These are phyloP conservation scores for Schrankia costaestrigalis DNA, from an alignment of 2,888 invertebrate genomes.

Conservation along the genomic window DNA sequence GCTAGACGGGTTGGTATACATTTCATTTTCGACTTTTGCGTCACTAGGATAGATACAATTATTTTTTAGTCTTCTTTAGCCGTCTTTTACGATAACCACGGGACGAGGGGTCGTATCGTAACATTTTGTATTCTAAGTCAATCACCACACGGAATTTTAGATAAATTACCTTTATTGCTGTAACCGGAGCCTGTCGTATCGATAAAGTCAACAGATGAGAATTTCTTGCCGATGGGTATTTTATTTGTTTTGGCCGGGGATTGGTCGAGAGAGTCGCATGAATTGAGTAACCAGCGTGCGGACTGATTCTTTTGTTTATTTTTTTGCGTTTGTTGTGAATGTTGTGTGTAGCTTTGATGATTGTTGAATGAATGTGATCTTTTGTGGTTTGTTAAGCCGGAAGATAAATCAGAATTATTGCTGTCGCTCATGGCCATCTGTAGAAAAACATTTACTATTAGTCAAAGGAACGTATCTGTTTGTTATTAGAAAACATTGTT, in stretches of 20 bases:
- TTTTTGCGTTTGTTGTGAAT: conserved; percentile 80
- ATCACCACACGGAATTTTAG: no score
- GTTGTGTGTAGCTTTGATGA: conserved; percentile 85
- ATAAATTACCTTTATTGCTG: conserved; percentile 79
- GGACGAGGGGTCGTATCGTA: no score
- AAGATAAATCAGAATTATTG: conserved; percentile 73
- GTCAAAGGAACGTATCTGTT: neutral
- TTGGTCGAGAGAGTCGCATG: conserved; percentile 75
- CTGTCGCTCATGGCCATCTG: conserved; percentile 85
- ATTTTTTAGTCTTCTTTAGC: no score
- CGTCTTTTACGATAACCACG: no score
- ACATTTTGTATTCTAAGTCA: no score
- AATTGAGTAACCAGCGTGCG: conserved; percentile 73
- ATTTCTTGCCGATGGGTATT: conserved; percentile 80
- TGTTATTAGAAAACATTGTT: conserved; percentile 4
- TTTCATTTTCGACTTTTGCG: no score
- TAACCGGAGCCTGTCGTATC: conserved; percentile 78
- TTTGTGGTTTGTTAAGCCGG: conserved; percentile 82
- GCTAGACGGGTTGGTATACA: no score
- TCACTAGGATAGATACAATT: no score
- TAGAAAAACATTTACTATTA: conserved; percentile 16
- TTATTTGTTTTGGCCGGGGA: conserved; percentile 66
- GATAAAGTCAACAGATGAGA: conserved; percentile 78
- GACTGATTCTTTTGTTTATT: conserved; percentile 83
- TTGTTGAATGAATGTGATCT: conserved; percentile 86